Conservation (phyloP, 2,888 invertebrate species). For the Scaptodrosophila latifasciaeformis region DNA sequence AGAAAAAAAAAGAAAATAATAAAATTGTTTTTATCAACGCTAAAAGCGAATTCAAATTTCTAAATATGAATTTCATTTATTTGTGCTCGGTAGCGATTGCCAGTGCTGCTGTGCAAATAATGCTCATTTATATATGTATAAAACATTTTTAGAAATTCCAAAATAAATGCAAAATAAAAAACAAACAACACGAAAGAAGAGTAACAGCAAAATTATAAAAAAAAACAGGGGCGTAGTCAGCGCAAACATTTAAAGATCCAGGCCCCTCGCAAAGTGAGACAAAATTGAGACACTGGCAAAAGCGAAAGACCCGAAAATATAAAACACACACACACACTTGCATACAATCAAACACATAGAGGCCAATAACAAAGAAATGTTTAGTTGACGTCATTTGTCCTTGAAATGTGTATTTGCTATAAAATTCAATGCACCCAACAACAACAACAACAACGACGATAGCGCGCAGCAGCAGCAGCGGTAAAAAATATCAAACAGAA, state of each 20-base stretch:
- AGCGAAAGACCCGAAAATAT: too few relatives aligned
- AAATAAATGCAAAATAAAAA: neutral
- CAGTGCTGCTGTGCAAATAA: too few relatives aligned
- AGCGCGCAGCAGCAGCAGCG: slow-evolving; percentile 17
- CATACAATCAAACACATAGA: neutral
- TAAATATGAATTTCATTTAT: too few relatives aligned
- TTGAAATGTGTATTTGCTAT: slow-evolving; percentile 60
- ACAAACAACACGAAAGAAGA: slow-evolving; percentile 33
- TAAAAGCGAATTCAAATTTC: too few relatives aligned
- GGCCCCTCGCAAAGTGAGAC: neutral
- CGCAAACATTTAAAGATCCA: neutral
- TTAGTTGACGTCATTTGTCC: slow-evolving; percentile 70
- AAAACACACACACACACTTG: neutral
- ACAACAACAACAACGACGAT: slow-evolving; percentile 34
- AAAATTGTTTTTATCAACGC: too few relatives aligned
- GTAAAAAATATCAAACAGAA: too few relatives aligned
- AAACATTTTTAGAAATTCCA: neutral
- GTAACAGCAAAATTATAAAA: slow-evolving; percentile 5
- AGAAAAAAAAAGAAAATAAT: too few relatives aligned
- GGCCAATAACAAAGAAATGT: slow-evolving; percentile 47
- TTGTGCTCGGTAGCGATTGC: too few relatives aligned
- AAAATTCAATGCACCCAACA: slow-evolving; percentile 62
- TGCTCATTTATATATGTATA: too few relatives aligned
- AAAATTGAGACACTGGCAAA: neutral
- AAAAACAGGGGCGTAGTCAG: neutral